Percentiles rank a stretch among this genome's conserved stretches.
phyloP scores from a whole-genome alignment of 1,140 invertebrate species.

The Bilobella aurantiaca region DNA sequence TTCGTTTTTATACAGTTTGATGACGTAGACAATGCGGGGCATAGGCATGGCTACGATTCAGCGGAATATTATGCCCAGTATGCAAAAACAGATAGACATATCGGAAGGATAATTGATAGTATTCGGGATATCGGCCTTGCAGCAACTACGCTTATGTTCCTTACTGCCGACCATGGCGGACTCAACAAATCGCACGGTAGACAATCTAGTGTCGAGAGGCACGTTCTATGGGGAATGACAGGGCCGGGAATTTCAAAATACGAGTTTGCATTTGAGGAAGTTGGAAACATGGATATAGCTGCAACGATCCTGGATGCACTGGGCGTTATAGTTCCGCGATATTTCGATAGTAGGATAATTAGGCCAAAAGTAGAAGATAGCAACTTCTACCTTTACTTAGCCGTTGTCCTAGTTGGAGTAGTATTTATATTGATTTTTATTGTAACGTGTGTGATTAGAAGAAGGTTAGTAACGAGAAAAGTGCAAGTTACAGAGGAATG shows the following conservation, averaged over 20 bases:
- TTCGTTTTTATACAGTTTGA: not conserved
- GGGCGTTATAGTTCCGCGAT: not conserved
- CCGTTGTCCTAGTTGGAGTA: too few species aligned
- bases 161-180: not conserved
- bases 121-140: not conserved
- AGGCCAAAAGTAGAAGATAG: too few species aligned
- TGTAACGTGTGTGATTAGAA: too few species aligned
- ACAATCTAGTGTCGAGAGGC: not conserved
- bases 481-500: too few species aligned
- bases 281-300: not conserved
- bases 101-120: not conserved
- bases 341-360: not conserved
- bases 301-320: not conserved
- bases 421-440: too few species aligned
- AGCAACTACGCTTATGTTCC: not conserved
- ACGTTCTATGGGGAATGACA: not conserved
- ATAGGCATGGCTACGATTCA: not conserved
- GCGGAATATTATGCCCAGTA: not conserved
- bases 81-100: not conserved
- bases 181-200: not conserved
- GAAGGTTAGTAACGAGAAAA: too few species aligned
- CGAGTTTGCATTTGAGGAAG: not conserved
- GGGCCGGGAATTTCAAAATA: not conserved
- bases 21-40: not conserved
- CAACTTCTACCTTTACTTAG: too few species aligned